Evolutionary conservation across 2,888 invertebrate genomes (phyloP), one percentile per base, ranked within the genome.

Genomic region (Tenodera sinensis): DNA sequence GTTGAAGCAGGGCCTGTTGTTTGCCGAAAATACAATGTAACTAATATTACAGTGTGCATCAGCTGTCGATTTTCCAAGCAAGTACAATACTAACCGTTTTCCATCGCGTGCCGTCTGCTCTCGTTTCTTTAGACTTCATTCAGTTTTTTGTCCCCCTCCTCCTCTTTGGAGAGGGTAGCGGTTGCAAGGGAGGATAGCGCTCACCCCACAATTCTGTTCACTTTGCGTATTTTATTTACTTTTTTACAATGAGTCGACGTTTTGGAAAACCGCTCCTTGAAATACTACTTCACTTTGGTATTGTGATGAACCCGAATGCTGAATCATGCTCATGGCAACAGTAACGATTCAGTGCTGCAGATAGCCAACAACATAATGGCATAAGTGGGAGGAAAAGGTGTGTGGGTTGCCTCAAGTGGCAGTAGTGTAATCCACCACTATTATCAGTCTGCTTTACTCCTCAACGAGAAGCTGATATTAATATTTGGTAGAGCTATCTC

Each of bases 271-370:
- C 34, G 42, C 84, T 85, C 85, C 54, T 85, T 85, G 54, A 85
- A 85, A 85, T 47, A 47, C 85, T 27, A 47, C 85, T 85, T 85
- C 42, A 8, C 85, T 47, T 85, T 85, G n/a, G 42, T 25, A 71
- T 71, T 71, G 54, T 71, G 54, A 71, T 71, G 54, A 71, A 71
- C 54, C 54, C 54, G 54, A 9, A 84, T 34, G 85, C 85, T 85
- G 85, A 85, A 85, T 85, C 85, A 85, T 85, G 85, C n/a, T 85
- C 30, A 84, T 34, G 84, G 30, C 30, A 84, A 84, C 84, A 84
- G 42, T 84, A 83, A 27, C 28, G 28, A 30, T 20, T 15, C 34
- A 20, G 85, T 47, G 27, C 28, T 85, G 27, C 54, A 47, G 47
- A 85, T 42, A 47, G 85, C 27, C 85, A 85, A 85, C 85, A 85